These are phyloP conservation scores for Coccyzus lansbergi DNA, from an alignment of 2,797 vertebrate genomes.

Conservation along the genomic window DNA sequence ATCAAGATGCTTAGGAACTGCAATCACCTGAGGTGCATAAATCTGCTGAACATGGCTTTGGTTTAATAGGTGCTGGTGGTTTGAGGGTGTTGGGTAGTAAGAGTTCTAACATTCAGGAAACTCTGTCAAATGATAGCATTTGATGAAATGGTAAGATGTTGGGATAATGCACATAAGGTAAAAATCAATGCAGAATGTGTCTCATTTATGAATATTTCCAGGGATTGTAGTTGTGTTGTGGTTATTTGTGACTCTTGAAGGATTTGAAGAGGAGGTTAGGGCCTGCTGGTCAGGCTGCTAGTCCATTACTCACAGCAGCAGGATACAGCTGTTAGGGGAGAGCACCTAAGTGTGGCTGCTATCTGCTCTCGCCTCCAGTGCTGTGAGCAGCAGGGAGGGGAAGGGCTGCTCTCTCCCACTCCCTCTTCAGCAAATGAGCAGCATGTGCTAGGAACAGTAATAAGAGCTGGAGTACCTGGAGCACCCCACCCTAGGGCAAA, in stretches of 20 bases:
- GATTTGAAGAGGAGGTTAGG: background rate
- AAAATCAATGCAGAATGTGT: background rate
- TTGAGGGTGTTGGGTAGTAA: background rate
- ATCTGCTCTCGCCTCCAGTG: rapidly evolving
- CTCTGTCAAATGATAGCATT: background rate
- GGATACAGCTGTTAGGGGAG: background rate
- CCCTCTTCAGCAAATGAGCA: background rate
- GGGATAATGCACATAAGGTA: background rate
- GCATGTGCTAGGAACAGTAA: background rate
- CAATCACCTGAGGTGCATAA: background rate
- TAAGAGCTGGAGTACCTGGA: background rate
- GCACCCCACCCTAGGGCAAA: background rate
- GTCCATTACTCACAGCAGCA: background rate
- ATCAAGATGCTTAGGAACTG: background rate
- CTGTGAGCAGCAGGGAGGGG: background rate
- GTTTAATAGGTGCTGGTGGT: background rate
- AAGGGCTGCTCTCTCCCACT: background rate
- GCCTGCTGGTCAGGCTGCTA: background rate
- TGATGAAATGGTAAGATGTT: background rate
- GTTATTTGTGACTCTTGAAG: background rate
- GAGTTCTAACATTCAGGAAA: background rate
- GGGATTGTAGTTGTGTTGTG: background rate
- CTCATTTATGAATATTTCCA: background rate
- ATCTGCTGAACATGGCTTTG: background rate
- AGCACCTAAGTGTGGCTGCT: background rate